Evolutionary conservation across 2,888 invertebrate species (phyloP), one percentile per base, ranked within the genome.

Genomic region (Danaus chrysippus): DNA sequence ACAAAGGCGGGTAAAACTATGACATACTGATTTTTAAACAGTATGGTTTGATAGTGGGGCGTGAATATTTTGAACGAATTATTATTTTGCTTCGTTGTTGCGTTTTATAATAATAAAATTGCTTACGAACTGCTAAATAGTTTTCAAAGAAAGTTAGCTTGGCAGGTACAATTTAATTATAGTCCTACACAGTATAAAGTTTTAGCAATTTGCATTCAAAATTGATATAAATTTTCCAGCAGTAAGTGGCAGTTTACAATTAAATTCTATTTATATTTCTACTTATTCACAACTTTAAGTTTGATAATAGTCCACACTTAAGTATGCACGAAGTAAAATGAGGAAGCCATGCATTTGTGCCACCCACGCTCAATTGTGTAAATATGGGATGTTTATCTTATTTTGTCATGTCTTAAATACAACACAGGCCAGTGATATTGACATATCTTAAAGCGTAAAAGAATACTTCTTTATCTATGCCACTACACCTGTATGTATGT

Each of bases 341-440:
- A 65, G 54, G 60, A 60, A 34, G 42, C 59, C 19, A 55, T 54
- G 58, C 77, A 75, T 78, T 80, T 73, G 70, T 76, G 71, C 80
- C 76, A 81, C 82, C 80, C 82, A 78, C 81, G 73, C 75, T 75
- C 84, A 84, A 81, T 86, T 86, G 84, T 71, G 76, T 76, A 81
- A 83, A 84, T 78, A 83, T 75, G 78, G 76, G 68, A 68, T 87
- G 80, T 88, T 86, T 87, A 77, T 79, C 81, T 87, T 34, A 34
- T 34, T 34, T 84, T 78, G 77, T 78, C 77, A 81, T 76, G 69
- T 68, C 83, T 81, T 83, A 84, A 79, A 79, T 70, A 65, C 74
- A 74, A 73, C 76, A 73, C 71, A 71, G 86, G 85, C 85, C 82
- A 82, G 74, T 66, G 82, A 69, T 76, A 84, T 86, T 85, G 83